These are phyloP conservation scores for Ciconia stormi DNA, from an alignment of 2,113 vertebrate genomes.

Conservation along the genomic window DNA sequence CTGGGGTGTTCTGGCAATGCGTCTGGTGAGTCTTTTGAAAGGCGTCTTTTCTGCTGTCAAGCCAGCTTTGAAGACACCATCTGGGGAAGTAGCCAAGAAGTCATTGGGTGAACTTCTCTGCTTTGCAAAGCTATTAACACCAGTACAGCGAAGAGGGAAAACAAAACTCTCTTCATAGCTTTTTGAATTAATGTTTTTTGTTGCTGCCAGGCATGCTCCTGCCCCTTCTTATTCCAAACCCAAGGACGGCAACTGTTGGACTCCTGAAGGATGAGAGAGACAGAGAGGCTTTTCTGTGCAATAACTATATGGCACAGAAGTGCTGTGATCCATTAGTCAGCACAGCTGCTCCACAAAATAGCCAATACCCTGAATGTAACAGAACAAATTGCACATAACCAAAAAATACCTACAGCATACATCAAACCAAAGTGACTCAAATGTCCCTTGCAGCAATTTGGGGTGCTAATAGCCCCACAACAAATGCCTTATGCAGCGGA, in stretches of 20 bases:
- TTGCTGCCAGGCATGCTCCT: slow-evolving; percentile 24
- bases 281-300: slow-evolving; percentile 56
- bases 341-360: slow-evolving; percentile 58
- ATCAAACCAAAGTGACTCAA: slow-evolving; percentile 60
- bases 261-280: slow-evolving; percentile 58
- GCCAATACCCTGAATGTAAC: slow-evolving; percentile 49
- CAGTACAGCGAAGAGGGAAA: slow-evolving; percentile 1
- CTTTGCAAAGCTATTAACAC: slow-evolving; percentile 42
- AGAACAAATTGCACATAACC: slow-evolving; percentile 69
- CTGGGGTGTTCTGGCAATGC: not conserved
- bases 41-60: slow-evolving; percentile 2
- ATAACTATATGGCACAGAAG: slow-evolving; percentile 52
- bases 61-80: slow-evolving; percentile 20
- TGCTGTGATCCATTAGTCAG: slow-evolving; percentile 63
- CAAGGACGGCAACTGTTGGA: slow-evolving; percentile 60
- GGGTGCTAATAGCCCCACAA: slow-evolving; percentile 46
- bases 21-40: slow-evolving; percentile 6
- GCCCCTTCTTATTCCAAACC: slow-evolving; percentile 39
- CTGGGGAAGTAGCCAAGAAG: slow-evolving; percentile 55
- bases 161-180: slow-evolving; percentile 58
- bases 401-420: slow-evolving; percentile 64
- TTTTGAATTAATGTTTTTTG: slow-evolving; percentile 55
- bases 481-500: slow-evolving; percentile 7
- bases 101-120: slow-evolving; percentile 39
- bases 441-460: not conserved